Evolutionary conservation across 2,888 invertebrate genomes (phyloP), one percentile per base, ranked within the genome.

Genomic region (Dasysyrphus tricinctus): DNA sequence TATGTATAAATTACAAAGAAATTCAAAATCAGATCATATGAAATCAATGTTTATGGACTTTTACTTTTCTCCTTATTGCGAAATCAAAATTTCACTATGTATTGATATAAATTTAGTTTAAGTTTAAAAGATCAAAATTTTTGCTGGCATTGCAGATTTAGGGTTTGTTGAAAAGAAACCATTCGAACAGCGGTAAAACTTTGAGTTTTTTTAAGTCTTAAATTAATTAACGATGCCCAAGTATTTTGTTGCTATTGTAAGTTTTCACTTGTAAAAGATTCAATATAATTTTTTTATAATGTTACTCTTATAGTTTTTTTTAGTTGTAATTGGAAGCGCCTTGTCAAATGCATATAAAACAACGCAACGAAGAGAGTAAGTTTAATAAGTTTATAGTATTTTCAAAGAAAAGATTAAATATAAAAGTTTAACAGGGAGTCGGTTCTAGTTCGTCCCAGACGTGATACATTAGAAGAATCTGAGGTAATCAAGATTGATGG

Each of bases 201-300:
- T 56, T 14, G 9, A 57, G 8, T 14, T 12, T 39, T n/a, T 14
- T 24, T 24, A 32, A 29, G 0, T 32, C 16, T 5, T 29, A 54
- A 11, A 19, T 32, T 19, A 2, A 39, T 32, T 37, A 29, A 37
- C n/a, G 5, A 69, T 69, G 69, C 69, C 65, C 44, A 39, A 29
- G 75, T 80, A 80, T 44, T 84, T 24, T 57, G 29, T 42, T 75
- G 54, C 65, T 54, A 29, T 49, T 65, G 83, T 84, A 80, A 70
- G 83, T 70, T 24, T 42, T 34, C 29, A 9, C 5, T 51, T 0
- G 12, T 9, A 7, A 67, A 14, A 51, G 51, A 5, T 54, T 54
- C 34, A 7, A 19, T 5, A 44, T 7, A 24, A 2, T 1, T n/a
- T 34, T 34, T 12, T 12, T 5, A 44, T 16, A n/a, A 44, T 16